Base-by-base conservation (phyloP, 2,797 vertebrate genomes). In the Fistularia commersonii region DNA sequence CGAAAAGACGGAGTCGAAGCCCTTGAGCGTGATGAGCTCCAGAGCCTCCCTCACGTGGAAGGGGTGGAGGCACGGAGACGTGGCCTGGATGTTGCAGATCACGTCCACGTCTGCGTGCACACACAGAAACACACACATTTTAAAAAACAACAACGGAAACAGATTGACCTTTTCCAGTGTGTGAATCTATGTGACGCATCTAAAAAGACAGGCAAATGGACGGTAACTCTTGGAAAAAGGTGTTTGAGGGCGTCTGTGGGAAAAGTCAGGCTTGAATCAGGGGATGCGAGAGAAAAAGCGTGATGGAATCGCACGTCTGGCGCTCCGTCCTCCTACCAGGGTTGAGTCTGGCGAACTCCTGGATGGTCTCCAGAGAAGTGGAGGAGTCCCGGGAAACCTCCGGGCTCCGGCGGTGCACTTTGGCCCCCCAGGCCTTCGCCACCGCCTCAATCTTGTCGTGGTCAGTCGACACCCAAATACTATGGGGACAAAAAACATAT, bases 401-500 rank as follows among this genome's bases (percentile, higher is more conserved):
- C 0, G 88, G 71, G 51, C 93, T 94, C 59, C 97, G 87, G 47
- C 87, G 90, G 44, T 99, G 97, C 1, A 99, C 94, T 8, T 88
- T 45, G 14, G 93, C 95, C 0, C 94, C 94, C 66, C 87, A 97
- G 0, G 90, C 79, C 46, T 73, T 84, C 0, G 96, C 93, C 54
- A 95, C 92, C 12, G 84, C 89, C 76, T 89, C 93, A 3, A 99
- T 98, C 15, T 96, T 91, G 7, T 94, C 91, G 0, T 95, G 93
- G 81, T 99, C 97, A 0, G 97, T 99, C 6, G 97, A 99, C 35
- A 99, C 94, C 96, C 97, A 99, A 0, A 98, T 63, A 11, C 96
- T 98, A 64, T 47, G 45, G 41, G 45, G 32, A 48, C 7, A 14
- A n/a, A n/a, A n/a, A n/a, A n/a, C n/a, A n/a, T n/a, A n/a, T n/a